Base-by-base conservation (phyloP, 1,140 invertebrate species). In the Galleria mellonella region DNA sequence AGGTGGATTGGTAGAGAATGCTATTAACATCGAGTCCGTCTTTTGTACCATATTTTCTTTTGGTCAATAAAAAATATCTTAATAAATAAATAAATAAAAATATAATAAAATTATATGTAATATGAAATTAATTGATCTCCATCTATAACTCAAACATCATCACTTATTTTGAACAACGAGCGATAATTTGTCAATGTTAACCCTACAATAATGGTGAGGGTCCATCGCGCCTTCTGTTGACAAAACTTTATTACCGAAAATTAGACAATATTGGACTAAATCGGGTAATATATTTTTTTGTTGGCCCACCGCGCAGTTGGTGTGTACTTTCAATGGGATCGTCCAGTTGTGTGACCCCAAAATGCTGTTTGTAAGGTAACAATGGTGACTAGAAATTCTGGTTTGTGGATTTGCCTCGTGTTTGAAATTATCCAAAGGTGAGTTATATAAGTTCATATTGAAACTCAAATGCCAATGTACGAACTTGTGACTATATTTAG, bases 241-340 rank as follows among this genome's bases (percentile, higher is more conserved):
- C 81, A 81, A 84, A 84, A 81, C 76, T 82, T 46, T 81, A 83
- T 84, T 79, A 84, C 81, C 81, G 77, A 81, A 81, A 68, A 84
- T 78, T 81, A 62, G 72, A 81, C 71, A 82, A 84, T 78, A 82
- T 81, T 81, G 59, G 54, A 58, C 69, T 56, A 69, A 71, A 72
- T 66, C 66, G 60, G 58, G 61, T 51, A 65, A 71, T 82, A 62
- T 50, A 74, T 72, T 23, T 72, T 72, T 74, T 67, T 70, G 54
- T 65, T 43, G 42, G 51, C 61, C 55, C 59, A 72, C 64, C 65
- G 60, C 68, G 17, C 66, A 55, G 59, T 62, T 66, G 54, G 48
- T 35, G 47, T 10, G 9, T 43, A 38, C 17, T 45, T 53, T 62
- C 42, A 69, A 61, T 55, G 43, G 50, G 65, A 61, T 75, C 71